phyloP scores from a whole-genome alignment of 2,797 vertebrate genomes.

The Zalophus californianus region DNA sequence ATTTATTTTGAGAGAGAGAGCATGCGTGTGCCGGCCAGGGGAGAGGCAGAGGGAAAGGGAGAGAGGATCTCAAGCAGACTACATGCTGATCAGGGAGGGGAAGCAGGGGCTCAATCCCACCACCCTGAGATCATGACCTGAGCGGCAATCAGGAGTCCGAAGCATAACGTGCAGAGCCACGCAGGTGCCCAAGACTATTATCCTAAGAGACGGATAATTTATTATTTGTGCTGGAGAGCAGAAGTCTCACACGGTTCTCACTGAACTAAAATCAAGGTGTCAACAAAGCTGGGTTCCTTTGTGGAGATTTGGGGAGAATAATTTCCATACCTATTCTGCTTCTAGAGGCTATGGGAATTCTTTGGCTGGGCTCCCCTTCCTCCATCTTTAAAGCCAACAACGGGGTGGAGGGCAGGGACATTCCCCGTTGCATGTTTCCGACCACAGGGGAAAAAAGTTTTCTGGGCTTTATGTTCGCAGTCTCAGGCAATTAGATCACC shows the following conservation, averaged over 20 bases:
- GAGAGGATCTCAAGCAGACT: neutral
- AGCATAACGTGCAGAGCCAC: neutral
- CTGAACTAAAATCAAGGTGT: neutral
- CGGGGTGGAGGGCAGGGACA: too few species aligned
- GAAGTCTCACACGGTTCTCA: neutral
- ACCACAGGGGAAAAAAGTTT: neutral
- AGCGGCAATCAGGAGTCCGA: neutral
- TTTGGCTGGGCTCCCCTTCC: neutral
- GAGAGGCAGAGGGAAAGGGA: neutral
- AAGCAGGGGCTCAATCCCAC: neutral
- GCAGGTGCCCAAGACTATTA: neutral
- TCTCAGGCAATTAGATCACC: neutral
- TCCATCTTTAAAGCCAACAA: neutral
- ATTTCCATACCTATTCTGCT: neutral
- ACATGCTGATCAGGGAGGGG: rapidly evolving
- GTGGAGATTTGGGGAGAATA: neutral
- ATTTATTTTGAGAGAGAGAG: neutral
- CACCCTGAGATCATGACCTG: neutral
- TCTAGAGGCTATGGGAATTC: neutral
- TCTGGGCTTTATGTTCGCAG: neutral
- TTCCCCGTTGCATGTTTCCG: neutral
- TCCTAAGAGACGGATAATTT: neutral
- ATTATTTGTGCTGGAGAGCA: neutral
- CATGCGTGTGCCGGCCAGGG: neutral
- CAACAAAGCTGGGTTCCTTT: neutral